phyloP scores from a whole-genome alignment of 2,113 vertebrate species.

The Zapus hudsonius region DNA sequence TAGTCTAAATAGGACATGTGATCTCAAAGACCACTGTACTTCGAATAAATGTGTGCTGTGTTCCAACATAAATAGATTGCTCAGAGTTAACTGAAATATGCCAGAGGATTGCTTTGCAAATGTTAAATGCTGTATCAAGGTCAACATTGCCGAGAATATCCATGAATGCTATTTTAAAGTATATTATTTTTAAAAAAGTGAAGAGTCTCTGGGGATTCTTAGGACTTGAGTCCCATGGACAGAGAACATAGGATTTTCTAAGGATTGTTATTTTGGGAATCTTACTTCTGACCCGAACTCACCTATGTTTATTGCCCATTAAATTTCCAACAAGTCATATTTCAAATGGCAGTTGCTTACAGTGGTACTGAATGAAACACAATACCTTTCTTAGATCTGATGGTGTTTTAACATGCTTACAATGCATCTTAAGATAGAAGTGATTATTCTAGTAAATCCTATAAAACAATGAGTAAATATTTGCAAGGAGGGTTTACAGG shows the following conservation, averaged over 20 bases:
- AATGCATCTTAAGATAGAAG: constrained; percentile 25
- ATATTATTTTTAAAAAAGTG: constrained; percentile 7
- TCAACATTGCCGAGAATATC: constrained; percentile 50
- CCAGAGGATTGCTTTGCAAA: constrained; percentile 46
- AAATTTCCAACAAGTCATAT: background rate
- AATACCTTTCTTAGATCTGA: constrained; percentile 45
- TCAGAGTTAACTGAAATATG: constrained; percentile 31
- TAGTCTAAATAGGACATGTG: background rate
- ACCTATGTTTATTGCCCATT: constrained; percentile 26
- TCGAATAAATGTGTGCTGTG: background rate
- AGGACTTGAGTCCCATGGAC: background rate
- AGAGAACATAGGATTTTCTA: background rate
- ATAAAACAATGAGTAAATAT: constrained; percentile 68
- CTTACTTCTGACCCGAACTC: constrained; percentile 49
- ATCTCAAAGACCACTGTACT: background rate
- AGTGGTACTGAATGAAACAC: constrained; percentile 26
- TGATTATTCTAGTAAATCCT: constrained; percentile 67
- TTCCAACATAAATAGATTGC: constrained; percentile 34
- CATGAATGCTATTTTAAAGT: constrained; percentile 45
- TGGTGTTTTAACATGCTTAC: constrained; percentile 61
- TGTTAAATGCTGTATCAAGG: constrained; percentile 43
- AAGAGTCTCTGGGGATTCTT: background rate
- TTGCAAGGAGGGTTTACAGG: constrained; percentile 49
- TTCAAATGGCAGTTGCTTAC: constrained; percentile 39
- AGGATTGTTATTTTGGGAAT: constrained; percentile 32